A percentile compares a stretch with the other conserved stretches of the same genome.
Conservation (phyloP, 1,140 invertebrate species). For the Oryzaephilus surinamensis region DNA sequence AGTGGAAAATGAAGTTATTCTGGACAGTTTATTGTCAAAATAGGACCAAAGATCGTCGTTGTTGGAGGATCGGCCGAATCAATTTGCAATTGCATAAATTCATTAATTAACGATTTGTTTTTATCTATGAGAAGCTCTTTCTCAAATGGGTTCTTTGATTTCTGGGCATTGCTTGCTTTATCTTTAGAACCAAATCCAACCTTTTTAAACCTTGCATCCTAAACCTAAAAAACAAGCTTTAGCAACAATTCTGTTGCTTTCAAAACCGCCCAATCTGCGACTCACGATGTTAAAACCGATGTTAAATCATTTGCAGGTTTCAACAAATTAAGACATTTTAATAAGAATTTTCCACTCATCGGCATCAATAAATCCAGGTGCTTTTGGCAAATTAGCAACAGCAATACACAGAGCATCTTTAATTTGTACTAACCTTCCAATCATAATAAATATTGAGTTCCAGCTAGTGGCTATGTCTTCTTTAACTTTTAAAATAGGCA, state of each 20-base stretch:
- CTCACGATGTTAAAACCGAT: constrained; percentile 12
- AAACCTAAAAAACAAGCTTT: constrained; percentile 25
- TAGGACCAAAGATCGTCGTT: constrained; percentile 9
- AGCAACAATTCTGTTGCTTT: constrained; percentile 21
- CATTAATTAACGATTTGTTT: constrained; percentile 1
- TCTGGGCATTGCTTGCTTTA: constrained; percentile 26
- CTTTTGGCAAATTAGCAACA: background rate
- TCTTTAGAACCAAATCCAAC: constrained; percentile 21
- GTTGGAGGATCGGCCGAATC: background rate
- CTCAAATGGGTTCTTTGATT: constrained; percentile 3
- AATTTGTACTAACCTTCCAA: constrained; percentile 5
- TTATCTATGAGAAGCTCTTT: background rate
- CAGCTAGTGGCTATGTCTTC: constrained; percentile 8
- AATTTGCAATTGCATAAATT: no score
- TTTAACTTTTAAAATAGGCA: constrained; percentile 7
- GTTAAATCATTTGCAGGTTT: constrained; percentile 11
- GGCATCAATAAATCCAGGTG: background rate
- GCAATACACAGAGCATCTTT: no score
- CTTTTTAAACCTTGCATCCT: constrained; percentile 30
- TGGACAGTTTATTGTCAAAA: constrained; percentile 14
- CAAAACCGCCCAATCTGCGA: constrained; percentile 18
- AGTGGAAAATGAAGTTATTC: constrained; percentile 7
- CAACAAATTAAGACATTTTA: background rate
- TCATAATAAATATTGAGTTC: constrained; percentile 9
- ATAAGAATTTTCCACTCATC: background rate